Conservation (phyloP, 35 echinoderm and acorn worm species). For the Strongylocentrotus purpuratus region DNA sequence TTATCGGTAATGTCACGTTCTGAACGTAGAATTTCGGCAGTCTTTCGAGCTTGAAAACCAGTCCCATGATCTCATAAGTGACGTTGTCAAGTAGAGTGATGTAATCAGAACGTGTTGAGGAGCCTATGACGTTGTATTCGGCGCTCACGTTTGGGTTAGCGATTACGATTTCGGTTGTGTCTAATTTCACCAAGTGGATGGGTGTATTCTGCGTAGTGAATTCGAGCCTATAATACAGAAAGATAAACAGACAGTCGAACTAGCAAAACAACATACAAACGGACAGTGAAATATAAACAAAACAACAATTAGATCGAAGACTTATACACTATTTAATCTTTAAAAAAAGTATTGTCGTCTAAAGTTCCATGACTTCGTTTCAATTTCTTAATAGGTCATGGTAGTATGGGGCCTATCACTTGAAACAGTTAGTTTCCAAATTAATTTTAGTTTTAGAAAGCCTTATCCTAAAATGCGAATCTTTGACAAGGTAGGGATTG, state of each 20-base stretch:
- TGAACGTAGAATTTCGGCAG: slow-evolving; percentile 13
- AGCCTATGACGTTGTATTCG: neutral
- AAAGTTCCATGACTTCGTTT: too few relatives aligned
- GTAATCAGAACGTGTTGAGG: neutral
- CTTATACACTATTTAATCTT: too few relatives aligned
- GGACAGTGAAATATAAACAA: neutral
- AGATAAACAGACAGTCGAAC: neutral
- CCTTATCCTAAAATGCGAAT: too few relatives aligned
- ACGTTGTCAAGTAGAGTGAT: neutral
- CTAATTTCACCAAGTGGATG: neutral
- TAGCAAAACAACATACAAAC: too few relatives aligned
- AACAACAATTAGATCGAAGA: neutral
- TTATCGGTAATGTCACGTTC: neutral
- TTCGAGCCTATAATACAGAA: neutral
- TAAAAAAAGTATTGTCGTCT: too few relatives aligned
- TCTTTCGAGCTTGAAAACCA: neutral
- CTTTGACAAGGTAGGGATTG: too few relatives aligned
- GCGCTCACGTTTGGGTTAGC: neutral
- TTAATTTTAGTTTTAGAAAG: too few relatives aligned
- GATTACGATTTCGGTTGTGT: neutral
- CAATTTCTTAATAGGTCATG: too few relatives aligned
- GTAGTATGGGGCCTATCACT: too few relatives aligned
- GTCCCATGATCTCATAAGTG: neutral
- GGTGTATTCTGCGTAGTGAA: slow-evolving; percentile 21
- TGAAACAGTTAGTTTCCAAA: too few relatives aligned